These are phyloP conservation scores for Eurystomus gularis DNA, from an alignment of 2,113 vertebrate species.

Conservation along the genomic window DNA sequence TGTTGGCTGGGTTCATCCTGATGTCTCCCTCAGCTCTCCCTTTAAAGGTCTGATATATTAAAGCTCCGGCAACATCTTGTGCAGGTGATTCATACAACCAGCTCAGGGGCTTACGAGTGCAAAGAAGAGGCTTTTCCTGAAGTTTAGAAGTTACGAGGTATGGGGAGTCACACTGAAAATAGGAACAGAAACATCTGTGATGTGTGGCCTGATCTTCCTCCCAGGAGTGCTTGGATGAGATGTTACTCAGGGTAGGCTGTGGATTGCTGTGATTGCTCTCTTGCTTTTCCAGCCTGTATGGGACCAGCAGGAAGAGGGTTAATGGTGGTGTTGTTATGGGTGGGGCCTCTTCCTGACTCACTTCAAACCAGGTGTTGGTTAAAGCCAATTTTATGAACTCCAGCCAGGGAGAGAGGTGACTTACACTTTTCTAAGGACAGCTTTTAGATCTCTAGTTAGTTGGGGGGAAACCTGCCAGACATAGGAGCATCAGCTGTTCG, in stretches of 20 bases:
- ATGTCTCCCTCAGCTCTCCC: not conserved
- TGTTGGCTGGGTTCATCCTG: not conserved
- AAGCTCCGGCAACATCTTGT: not conserved
- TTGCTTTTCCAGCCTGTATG: not conserved
- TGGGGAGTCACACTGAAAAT: not conserved
- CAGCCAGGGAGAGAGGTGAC: not conserved
- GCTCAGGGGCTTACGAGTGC: not conserved
- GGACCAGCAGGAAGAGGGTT: not conserved
- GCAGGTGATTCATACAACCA: not conserved
- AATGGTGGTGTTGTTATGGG: not conserved
- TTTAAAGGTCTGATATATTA: not conserved
- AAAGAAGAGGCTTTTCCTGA: not conserved
- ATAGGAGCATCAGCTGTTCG: not conserved
- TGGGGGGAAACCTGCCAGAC: not conserved
- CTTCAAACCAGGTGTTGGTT: not conserved
- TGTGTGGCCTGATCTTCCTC: not conserved
- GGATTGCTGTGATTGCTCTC: not conserved
- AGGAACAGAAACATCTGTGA: not conserved
- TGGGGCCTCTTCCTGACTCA: not conserved
- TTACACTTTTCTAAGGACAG: not conserved
- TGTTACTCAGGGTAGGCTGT: too few relatives aligned
- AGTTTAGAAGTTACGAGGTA: not conserved
- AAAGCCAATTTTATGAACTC: not conserved
- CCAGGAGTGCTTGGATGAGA: not conserved
- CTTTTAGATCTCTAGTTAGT: not conserved